Evolutionary conservation across 2,113 vertebrate species (phyloP), one percentile per base, ranked within the genome.

Genomic region (Hiodon tergisus): DNA sequence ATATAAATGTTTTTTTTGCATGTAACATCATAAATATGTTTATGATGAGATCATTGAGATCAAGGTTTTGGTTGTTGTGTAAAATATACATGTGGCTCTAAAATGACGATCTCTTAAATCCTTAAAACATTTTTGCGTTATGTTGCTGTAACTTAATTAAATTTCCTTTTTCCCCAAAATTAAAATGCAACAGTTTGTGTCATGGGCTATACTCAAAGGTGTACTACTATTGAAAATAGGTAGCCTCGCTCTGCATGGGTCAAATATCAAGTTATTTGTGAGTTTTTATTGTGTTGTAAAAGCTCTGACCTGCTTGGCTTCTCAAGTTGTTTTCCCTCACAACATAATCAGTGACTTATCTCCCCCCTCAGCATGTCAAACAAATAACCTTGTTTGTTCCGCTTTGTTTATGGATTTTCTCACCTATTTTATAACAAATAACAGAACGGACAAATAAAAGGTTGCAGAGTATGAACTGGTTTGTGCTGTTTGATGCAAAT

Each of bases 181-280:
- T 51, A 10, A 70, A 72, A 17, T 6, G n/a, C 8, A 75, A 76
- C 75, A 73, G 14, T 48, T 81, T 74, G 89, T 90, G 89, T 88
- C 90, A 92, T 93, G 94, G 94, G 94, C 95, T 98, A 98, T 99
- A 97, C 96, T 97, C 95, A 95, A 96, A 95, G 93, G 94, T 97
- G 97, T 98, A 95, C 95, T 94, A 88, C 92, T 93, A 88, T 94
- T 95, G 86, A 91, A 87, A 79, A 71, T 82, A 92, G 88, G 87
- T 82, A 85, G 89, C 88, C 78, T 89, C 77, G 91, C 91, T 93
- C 91, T 94, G 94, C 94, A 96, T 95, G 94, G 84, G 88, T 90
- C 88, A 85, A 87, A 86, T 90, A 87, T 89, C 87, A 2, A 86
- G 88, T 93, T 88, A 91, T 88, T 87, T 91, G 91, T 95, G 88